A percentile compares a stretch with the other conserved stretches of the same genome.
phyloP scores from a whole-genome alignment of 2,797 vertebrate genomes.

The Pelodytes ibericus region DNA sequence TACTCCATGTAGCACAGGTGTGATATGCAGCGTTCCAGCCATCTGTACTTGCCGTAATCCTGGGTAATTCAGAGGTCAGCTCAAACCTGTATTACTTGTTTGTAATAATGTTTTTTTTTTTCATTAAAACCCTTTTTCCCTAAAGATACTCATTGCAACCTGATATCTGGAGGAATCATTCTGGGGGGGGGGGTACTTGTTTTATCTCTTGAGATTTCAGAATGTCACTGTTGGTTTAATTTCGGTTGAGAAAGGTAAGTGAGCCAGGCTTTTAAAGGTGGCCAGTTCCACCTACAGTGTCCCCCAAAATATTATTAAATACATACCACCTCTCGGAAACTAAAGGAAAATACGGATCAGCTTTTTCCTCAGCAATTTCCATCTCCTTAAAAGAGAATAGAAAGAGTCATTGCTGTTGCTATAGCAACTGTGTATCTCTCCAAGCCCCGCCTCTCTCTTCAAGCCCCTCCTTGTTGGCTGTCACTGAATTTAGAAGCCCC shows the following conservation, averaged over 20 bases:
- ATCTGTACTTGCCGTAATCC: background rate
- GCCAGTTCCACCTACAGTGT: background rate
- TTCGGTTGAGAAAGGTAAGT: background rate
- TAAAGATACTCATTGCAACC: constrained; percentile 25
- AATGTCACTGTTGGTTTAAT: constrained; percentile 1
- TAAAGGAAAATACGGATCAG: no score
- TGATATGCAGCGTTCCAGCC: background rate
- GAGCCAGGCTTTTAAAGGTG: background rate
- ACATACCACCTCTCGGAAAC: no score
- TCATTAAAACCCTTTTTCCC: background rate
- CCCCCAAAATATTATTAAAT: background rate
- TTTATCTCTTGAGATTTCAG: constrained; percentile 13
- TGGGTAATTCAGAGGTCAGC: constrained; percentile 29
- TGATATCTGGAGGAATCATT: constrained; percentile 17
- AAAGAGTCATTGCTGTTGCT: no score
- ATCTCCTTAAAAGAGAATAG: no score
- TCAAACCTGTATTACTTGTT: constrained; percentile 51
- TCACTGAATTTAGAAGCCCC: no score
- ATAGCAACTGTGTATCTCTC: no score
- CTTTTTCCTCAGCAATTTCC: no score
- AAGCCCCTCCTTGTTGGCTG: no score
- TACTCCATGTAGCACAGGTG: background rate
- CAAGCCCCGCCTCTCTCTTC: no score
- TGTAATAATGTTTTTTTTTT: background rate
- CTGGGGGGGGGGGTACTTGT: background rate